Evolutionary conservation across 2,797 vertebrate genomes (phyloP), one percentile per base, ranked within the genome.

Genomic region (Myotis findleyi): DNA sequence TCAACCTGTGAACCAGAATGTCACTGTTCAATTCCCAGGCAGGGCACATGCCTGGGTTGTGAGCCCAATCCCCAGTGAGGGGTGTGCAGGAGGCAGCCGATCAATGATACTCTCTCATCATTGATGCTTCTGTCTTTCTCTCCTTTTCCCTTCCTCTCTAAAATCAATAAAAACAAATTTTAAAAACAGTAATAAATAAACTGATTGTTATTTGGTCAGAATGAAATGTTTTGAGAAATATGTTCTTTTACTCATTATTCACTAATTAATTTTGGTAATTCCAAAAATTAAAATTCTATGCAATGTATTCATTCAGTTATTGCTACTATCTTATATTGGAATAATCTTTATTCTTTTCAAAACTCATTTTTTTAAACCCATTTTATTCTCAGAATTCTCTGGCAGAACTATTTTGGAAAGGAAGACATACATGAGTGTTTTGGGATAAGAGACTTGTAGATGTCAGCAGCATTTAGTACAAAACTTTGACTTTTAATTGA

Each of bases 251-350:
- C 6, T 91, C 9, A 82, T 75, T 87, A 4, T 87, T 36, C 23
- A 81, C 47, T 88, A 90, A 71, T 90, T 93, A 86, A 71, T 90
- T 93, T 92, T 92, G 41, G 0, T 84, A 62, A 94, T 93, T 91
- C n/a, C 53, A 13, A 95, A 92, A 85, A 66, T 88, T 6, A 71
- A 21, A 81, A 27, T 93, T 95, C 71, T 93, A 1, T 87, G 12
- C 92, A 62, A 87, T 79, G 12, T 6, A 66, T 82, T 90, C 33
- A 92, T 93, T 72, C 8, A 82, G 7, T 73, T 73, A 62, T 71
- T 94, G 12, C 44, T 72, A 53, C 38, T 87, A 80, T 93, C 2
- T 88, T 75, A 71, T 49, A 64, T 64, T 94, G 7, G 14, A 96
- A 89, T 77, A 79, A 75, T 83, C 12, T 87, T 92, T n/a, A 77